Base-by-base conservation (phyloP, 1,140 invertebrate genomes). In the Sitodiplosis mosellana region DNA sequence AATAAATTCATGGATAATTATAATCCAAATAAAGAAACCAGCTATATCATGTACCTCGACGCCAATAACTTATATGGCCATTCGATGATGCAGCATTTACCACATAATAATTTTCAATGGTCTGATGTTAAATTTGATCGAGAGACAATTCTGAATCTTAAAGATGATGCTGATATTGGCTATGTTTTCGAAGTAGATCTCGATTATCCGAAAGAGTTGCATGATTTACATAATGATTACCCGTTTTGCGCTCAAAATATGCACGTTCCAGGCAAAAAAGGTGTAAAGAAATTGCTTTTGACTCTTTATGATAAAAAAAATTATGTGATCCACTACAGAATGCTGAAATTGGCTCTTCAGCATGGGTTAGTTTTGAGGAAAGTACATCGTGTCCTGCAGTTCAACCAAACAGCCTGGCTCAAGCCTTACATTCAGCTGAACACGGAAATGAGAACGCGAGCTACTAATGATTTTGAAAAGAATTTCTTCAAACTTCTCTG, bases 161-260 rank as follows among this genome's bases (percentile, higher is more conserved):
- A n/a, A n/a, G n/a, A n/a, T n/a, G n/a, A n/a, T n/a, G n/a, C n/a
- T n/a, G n/a, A n/a, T n/a, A n/a, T n/a, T n/a, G 72, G 73, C 6
- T 76, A 68, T 51, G 69, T 76, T 47, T 54, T 77, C 22, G 72
- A 77, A 59, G 65, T 54, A 21, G 59, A 64, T 50, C 52, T 65
- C 46, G 51, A 58, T 48, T 61, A 62, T 55, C 57, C 59, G 40
- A 53, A 54, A 45, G 2, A 64, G 15, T 37, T 75, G 12, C 74
- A 75, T 59, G 60, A 75, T 54, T 18, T n/a, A 2, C 70, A 75
- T 57, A 65, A 60, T 50, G 64, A 71, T 52, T 67, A 71, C 33
- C 71, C 70, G 20, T 65, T 72, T 51, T 65, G 64, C 49, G 54
- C 65, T 10, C 61, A 69, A 54, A 59, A 59, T 42, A 55, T 57